phyloP scores from a whole-genome alignment of 2,797 vertebrate species.

The Anas bahamensis region DNA sequence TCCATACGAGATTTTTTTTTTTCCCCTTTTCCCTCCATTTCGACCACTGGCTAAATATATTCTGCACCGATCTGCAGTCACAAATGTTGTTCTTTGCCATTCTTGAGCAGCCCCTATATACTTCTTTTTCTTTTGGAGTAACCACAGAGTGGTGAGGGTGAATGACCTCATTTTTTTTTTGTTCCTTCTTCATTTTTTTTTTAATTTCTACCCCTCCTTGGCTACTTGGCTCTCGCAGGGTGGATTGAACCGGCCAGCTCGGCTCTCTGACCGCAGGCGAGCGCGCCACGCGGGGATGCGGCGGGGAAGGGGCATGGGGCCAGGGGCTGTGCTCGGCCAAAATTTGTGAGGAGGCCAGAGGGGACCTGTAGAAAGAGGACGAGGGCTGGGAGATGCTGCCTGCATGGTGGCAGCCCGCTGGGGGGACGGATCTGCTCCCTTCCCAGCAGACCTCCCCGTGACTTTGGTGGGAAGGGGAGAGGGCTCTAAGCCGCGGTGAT shows the following conservation, averaged over 20 bases:
- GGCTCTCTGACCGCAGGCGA: not conserved
- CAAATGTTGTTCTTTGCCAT: conserved; percentile 62
- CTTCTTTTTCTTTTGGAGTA: conserved; percentile 42
- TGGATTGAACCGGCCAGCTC: conserved; percentile 10
- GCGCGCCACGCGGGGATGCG: too few species aligned
- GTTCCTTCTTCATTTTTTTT: not conserved
- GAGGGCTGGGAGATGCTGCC: not conserved
- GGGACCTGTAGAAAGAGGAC: not conserved
- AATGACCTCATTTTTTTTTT: conserved; percentile 43
- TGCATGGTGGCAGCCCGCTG: accelerated
- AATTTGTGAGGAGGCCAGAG: not conserved
- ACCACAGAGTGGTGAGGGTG: conserved; percentile 49
- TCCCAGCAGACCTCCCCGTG: not conserved
- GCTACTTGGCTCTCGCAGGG: conserved; percentile 17
- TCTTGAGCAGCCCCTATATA: conserved; percentile 45
- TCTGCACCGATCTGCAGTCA: conserved; percentile 36
- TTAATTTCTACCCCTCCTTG: not conserved
- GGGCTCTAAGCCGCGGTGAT: not conserved
- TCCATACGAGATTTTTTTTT: conserved; percentile 34
- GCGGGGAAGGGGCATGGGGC: too few species aligned
- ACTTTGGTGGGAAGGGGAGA: not conserved
- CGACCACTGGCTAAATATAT: conserved; percentile 64
- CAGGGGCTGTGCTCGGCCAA: too few species aligned
- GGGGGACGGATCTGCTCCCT: not conserved
- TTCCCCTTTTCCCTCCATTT: conserved; percentile 31